Conservation (phyloP, 2,888 invertebrate genomes). For the Hirtodrosophila confusa region DNA sequence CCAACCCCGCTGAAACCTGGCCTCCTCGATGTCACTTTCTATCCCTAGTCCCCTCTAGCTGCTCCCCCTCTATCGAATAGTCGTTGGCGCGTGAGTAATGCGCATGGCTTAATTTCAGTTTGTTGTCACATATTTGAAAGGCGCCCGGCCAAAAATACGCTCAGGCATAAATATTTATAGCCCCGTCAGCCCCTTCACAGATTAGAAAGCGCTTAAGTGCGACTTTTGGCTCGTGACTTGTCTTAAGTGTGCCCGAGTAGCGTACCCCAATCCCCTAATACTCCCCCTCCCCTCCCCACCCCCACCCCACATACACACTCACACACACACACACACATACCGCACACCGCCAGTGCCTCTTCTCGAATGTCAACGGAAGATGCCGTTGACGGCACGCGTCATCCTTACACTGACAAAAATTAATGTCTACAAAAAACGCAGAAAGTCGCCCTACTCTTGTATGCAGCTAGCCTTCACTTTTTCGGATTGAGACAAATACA, state of each 20-base stretch:
- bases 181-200: conserved; percentile 58
- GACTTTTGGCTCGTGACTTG: conserved; percentile 82
- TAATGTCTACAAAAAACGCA: too few species aligned
- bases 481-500: too few species aligned
- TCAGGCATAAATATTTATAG: conserved; percentile 70
- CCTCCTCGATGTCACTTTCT: neutral
- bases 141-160: conserved; percentile 40
- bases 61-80: conserved; percentile 28
- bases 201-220: conserved; percentile 80
- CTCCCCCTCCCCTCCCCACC: conserved; percentile 4
- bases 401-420: conserved; percentile 16
- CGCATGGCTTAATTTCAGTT: conserved; percentile 73
- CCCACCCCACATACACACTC: conserved; percentile 1
- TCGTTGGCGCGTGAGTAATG: conserved; percentile 68
- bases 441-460: neutral
- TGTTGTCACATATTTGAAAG: conserved; percentile 73
- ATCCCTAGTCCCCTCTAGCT: conserved; percentile 1
- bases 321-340: neutral
- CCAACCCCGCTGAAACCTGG: conserved; percentile 1
- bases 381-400: conserved; percentile 60
- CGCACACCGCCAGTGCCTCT: conserved; percentile 22
- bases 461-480: too few species aligned
- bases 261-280: neutral
- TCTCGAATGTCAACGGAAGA: conserved; percentile 38
- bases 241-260: conserved; percentile 68